Evolutionary conservation across 1,140 invertebrate genomes (phyloP).

Genomic region (Oppia nitens): DNA sequence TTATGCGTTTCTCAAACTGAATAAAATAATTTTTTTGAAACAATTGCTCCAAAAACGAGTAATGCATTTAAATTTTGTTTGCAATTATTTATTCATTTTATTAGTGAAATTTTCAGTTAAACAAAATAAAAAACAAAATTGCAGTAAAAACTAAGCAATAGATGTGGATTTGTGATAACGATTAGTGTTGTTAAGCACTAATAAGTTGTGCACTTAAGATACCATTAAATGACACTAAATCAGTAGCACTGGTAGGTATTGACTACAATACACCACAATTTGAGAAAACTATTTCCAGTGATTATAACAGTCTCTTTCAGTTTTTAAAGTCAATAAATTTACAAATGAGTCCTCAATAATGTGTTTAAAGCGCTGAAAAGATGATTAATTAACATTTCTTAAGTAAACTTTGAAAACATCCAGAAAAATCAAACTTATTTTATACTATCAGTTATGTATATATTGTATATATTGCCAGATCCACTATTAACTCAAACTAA

Average conservation of each 20-base stretch:
- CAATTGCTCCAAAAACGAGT: no score
- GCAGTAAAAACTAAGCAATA: no score
- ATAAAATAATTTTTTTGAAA: no score
- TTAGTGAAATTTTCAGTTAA: no score
- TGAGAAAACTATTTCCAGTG: neutral
- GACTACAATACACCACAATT: neutral
- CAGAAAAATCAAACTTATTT: neutral
- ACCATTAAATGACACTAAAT: neutral
- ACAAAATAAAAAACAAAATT: no score
- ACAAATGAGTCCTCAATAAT: neutral
- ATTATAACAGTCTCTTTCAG: neutral
- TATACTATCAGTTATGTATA: neutral
- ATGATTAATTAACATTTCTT: neutral
- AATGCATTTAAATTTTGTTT: no score
- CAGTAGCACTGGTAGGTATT: no score
- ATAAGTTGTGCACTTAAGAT: no score
- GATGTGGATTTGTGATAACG: no score
- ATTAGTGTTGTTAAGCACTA: neutral
- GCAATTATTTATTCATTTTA: no score
- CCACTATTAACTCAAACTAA: no score
- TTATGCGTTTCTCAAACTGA: no score
- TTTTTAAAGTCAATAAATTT: neutral
- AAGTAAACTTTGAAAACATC: neutral
- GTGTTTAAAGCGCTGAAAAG: neutral
- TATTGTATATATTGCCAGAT: neutral